Conservation (phyloP, 2,888 invertebrate species). For the Hyppa rectilinea region DNA sequence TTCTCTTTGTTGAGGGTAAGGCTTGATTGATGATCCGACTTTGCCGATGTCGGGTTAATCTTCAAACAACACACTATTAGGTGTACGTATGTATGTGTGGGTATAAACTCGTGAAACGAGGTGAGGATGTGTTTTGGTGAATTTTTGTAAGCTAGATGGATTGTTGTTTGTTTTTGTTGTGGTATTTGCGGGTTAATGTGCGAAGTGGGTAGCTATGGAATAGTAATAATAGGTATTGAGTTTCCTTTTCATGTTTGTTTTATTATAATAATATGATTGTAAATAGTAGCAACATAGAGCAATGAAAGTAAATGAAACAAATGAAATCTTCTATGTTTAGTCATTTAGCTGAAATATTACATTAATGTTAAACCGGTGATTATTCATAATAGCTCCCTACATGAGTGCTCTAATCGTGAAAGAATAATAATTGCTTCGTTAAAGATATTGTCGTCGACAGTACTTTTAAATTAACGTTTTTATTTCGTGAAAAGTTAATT, state of each 20-base stretch:
- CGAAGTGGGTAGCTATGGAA: no score
- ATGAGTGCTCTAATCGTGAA: no score
- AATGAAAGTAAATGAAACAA: no score
- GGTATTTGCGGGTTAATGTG: neutral
- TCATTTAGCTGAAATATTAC: no score
- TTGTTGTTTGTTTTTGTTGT: constrained; percentile 15
- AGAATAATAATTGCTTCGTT: neutral
- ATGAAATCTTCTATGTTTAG: no score
- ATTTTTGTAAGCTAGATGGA: constrained; percentile 36
- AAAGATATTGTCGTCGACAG: constrained; percentile 10
- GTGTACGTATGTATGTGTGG: constrained; percentile 13
- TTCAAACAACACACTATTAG: constrained; percentile 67
- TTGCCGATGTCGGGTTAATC: constrained; percentile 77
- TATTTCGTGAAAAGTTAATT: constrained; percentile 54
- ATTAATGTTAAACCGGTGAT: no score
- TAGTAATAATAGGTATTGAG: neutral
- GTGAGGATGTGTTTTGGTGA: constrained; percentile 19
- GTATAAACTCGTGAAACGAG: constrained; percentile 19
- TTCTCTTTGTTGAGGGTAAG: constrained; percentile 79
- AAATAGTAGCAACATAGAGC: no score
- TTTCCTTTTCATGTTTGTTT: neutral
- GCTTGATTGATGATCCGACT: constrained; percentile 85
- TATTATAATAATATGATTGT: no score
- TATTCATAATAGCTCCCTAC: no score
- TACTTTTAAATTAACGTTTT: constrained; percentile 47